Evolutionary conservation across 2,797 vertebrate species (phyloP).

Genomic region (Artibeus lituratus): DNA sequence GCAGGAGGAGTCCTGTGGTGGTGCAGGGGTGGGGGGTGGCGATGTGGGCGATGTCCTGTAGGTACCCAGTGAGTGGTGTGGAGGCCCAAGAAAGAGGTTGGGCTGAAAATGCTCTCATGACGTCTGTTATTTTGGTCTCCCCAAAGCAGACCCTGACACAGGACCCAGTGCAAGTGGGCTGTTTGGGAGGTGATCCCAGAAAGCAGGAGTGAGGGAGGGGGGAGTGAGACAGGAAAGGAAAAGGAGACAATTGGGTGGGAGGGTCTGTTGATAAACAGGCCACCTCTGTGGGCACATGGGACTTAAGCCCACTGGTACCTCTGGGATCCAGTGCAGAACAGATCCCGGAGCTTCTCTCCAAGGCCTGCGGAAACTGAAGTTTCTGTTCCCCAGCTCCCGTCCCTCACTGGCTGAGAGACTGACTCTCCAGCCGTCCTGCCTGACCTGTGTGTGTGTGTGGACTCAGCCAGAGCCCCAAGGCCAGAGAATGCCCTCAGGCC

Average conservation of each 20-base stretch:
- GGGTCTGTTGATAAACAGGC: background rate
- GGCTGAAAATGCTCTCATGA: background rate
- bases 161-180: background rate
- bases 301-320: rapidly evolving
- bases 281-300: background rate
- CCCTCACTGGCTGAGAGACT: background rate
- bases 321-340: background rate
- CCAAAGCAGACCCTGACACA: background rate
- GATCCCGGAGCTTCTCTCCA: background rate
- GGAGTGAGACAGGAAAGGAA: background rate
- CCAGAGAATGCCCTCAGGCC: background rate
- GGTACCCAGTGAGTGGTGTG: too few species aligned
- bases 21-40: too few species aligned
- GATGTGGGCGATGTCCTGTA: too few species aligned
- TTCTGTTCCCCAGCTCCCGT: background rate
- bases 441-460: background rate
- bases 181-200: background rate
- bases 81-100: too few species aligned
- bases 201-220: background rate
- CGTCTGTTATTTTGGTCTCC: background rate
- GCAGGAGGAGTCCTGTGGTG: rapidly evolving
- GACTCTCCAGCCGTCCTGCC: background rate
- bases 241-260: background rate
- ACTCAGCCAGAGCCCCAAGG: rapidly evolving
- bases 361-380: background rate